Base-by-base conservation (phyloP, 1,140 invertebrate genomes). In the Bombus waltoni region DNA sequence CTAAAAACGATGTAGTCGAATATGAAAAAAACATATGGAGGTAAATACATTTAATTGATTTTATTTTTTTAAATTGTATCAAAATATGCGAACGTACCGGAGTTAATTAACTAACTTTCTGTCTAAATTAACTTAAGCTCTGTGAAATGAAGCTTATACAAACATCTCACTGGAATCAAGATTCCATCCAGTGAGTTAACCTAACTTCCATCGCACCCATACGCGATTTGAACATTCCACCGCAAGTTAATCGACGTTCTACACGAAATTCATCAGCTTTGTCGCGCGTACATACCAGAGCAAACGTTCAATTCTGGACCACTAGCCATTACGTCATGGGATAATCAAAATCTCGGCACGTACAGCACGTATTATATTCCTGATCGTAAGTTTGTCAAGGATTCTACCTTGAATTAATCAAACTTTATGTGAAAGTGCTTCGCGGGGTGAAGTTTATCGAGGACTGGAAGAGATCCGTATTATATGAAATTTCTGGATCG, bases 261-360 rank as follows among this genome's bases (percentile, higher is more conserved):
- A 38, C 42, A 25, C 71, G 40, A 75, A 75, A 74, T 62, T 75
- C 71, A 65, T 75, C 32, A 65, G 71, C 53, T 65, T 75, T 74
- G 53, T 40, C 70, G 10, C 72, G 42, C 40, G 32, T 40, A 40
- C 57, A 70, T 81, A 22, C 57, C 70, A 38, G 3, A n/a, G 47
- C 10, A 40, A 59, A 74, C 32, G 53, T 62, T 62, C 40, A 32
- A 53, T n/a, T 73, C 25, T 44, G 10, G 3, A 38, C 42, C 71
- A 75, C 75, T 82, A 59, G 18, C 25, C 40, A 22, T 40, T 73
- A 66, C 18, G 35, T 77, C 38, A 47, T 10, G 18, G 13, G 47
- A 72, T 72, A 81, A 81, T 81, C 68, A 53, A 73, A 53, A 81
- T 53, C 65, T 22, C 53, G n/a, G 25, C 15, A 42, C 57, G 68